phyloP scores from a whole-genome alignment of 2,888 invertebrate genomes.

The Zaprionus obscuricornis region DNA sequence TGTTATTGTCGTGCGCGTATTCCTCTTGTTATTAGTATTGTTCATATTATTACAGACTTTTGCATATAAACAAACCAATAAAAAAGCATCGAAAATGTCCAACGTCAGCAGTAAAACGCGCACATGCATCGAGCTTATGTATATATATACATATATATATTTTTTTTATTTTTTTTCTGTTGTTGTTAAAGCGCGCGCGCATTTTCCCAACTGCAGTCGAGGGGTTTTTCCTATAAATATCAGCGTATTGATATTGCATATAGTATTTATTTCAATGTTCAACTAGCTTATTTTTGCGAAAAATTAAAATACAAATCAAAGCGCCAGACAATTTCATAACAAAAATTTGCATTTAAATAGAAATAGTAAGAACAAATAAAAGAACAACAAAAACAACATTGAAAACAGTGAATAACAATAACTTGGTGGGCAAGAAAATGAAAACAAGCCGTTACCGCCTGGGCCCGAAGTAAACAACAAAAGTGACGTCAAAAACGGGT shows the following conservation, averaged over 20 bases:
- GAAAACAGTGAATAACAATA: conserved; percentile 20
- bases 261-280: conserved; percentile 4
- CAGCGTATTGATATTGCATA: conserved; percentile 14
- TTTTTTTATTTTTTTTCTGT: conserved; percentile 2
- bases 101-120: conserved; percentile 28
- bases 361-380: conserved; percentile 21
- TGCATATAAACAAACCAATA: conserved; percentile 60
- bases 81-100: conserved; percentile 17
- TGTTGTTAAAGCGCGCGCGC: too few species aligned
- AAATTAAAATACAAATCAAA: conserved; percentile 64
- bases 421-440: conserved; percentile 53
- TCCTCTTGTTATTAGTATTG: conserved; percentile 18
- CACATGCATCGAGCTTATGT: conserved; percentile 15
- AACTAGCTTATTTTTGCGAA: conserved; percentile 58
- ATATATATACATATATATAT: conserved; percentile 10
- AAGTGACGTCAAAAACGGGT: conserved; percentile 73
- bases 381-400: conserved; percentile 40
- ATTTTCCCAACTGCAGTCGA: conserved; percentile 23
- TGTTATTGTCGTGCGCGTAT: conserved; percentile 21
- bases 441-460: conserved; percentile 56
- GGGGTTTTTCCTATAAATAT: too few species aligned
- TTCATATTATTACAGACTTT: not conserved
- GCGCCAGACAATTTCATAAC: conserved; percentile 72
- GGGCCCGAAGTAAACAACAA: conserved; percentile 73
- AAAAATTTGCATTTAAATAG: conserved; percentile 63